Conservation (phyloP, 2,113 vertebrate genomes). For the Ibidorhyncha struthersii region DNA sequence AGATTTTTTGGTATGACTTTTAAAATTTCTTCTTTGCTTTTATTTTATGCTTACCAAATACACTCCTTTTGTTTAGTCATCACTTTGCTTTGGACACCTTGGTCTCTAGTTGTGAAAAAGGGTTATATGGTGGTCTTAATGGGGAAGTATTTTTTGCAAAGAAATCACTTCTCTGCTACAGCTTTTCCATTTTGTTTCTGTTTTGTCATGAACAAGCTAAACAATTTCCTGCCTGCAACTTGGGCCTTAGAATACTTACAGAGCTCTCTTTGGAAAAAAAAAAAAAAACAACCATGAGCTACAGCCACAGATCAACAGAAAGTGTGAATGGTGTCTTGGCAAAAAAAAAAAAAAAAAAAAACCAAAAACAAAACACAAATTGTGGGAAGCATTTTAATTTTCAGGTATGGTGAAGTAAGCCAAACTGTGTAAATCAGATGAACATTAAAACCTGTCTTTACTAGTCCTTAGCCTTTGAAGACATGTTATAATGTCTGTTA, state of each 20-base stretch:
- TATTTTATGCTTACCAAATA: constrained; percentile 16
- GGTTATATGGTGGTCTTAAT: neutral
- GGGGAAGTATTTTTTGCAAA: constrained; percentile 55
- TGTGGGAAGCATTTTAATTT: neutral
- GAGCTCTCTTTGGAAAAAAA: neutral
- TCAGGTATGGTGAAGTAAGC: neutral
- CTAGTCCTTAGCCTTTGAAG: neutral
- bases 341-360: neutral
- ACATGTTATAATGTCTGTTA: neutral
- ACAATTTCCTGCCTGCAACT: neutral
- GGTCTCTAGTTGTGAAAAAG: neutral
- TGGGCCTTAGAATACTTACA: neutral
- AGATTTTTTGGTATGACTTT: neutral
- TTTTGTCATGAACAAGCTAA: constrained; percentile 42
- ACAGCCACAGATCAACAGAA: neutral
- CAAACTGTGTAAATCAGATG: neutral
- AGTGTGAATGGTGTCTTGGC: neutral
- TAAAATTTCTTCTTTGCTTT: constrained; percentile 15
- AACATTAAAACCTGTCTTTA: neutral
- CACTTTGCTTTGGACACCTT: constrained; percentile 11
- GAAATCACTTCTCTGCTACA: constrained; percentile 25
- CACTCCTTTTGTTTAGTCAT: constrained; percentile 22
- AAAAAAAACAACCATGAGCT: neutral
- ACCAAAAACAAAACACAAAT: no score
- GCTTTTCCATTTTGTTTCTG: constrained; percentile 39